Conservation (phyloP, 2,113 vertebrate genomes). For the Hiodon tergisus region DNA sequence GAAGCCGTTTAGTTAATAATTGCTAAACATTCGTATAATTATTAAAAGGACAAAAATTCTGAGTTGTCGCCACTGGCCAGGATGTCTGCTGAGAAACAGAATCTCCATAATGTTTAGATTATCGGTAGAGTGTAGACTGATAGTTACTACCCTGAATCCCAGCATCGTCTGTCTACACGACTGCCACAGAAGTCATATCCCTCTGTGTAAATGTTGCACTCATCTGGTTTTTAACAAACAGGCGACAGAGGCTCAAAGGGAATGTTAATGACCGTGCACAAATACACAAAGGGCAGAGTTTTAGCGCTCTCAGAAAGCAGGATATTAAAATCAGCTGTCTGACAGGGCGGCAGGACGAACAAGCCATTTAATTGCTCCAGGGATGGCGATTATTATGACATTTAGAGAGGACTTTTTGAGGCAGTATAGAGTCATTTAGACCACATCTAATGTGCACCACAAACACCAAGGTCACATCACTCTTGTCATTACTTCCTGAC, state of each 20-base stretch:
- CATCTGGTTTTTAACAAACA: conserved; percentile 23
- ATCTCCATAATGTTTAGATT: conserved; percentile 16
- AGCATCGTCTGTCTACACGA: neutral
- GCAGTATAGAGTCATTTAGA: conserved; percentile 23
- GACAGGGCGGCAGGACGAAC: conserved; percentile 19
- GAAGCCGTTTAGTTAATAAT: conserved; percentile 9
- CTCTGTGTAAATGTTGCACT: conserved; percentile 26
- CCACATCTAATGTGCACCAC: conserved; percentile 12
- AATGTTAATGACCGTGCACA: conserved; percentile 19
- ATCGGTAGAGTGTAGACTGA: neutral
- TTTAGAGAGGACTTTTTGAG: conserved; percentile 26
- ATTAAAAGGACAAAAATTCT: neutral
- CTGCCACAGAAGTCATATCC: conserved; percentile 14
- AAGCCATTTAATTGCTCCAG: conserved; percentile 23
- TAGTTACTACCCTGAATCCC: neutral
- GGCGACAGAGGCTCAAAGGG: conserved; percentile 10
- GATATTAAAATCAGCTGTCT: conserved; percentile 21
- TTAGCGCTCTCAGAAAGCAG: conserved; percentile 9
- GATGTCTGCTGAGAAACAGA: neutral
- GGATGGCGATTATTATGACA: conserved; percentile 28
- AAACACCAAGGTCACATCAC: conserved; percentile 26
- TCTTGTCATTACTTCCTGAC: conserved; percentile 18
- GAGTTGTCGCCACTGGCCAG: neutral
- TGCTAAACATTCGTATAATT: neutral
- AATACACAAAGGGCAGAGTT: conserved; percentile 14